These are phyloP conservation scores for Daboia siamensis DNA, from an alignment of 2,113 vertebrate genomes.

Conservation along the genomic window DNA sequence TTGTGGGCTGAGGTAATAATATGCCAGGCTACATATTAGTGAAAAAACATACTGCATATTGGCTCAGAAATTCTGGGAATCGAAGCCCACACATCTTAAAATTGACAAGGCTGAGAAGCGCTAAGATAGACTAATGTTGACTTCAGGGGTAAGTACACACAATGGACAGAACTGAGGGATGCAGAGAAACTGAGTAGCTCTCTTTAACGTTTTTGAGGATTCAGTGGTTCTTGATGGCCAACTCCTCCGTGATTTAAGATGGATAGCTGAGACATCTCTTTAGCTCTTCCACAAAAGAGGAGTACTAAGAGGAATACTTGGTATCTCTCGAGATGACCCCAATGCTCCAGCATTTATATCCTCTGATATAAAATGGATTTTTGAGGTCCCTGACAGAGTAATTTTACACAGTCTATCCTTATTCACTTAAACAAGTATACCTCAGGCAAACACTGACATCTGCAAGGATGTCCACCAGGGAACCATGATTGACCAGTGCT, in stretches of 20 bases:
- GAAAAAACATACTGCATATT: neutral
- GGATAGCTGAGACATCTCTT: neutral
- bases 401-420: neutral
- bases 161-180: neutral
- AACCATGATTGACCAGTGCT: neutral
- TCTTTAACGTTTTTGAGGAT: neutral
- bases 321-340: neutral
- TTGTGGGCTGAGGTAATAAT: neutral
- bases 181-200: neutral
- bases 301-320: neutral
- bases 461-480: neutral
- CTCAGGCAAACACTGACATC: neutral
- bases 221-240: neutral
- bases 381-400: neutral
- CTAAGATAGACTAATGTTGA: neutral
- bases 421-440: neutral
- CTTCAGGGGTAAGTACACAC: neutral
- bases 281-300: neutral
- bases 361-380: neutral
- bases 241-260: neutral
- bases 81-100: neutral
- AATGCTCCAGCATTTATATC: neutral
- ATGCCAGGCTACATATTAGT: neutral
- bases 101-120: neutral
- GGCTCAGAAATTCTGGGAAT: neutral